phyloP scores from a whole-genome alignment of 2,797 vertebrate species.

The Sciaenops ocellatus region DNA sequence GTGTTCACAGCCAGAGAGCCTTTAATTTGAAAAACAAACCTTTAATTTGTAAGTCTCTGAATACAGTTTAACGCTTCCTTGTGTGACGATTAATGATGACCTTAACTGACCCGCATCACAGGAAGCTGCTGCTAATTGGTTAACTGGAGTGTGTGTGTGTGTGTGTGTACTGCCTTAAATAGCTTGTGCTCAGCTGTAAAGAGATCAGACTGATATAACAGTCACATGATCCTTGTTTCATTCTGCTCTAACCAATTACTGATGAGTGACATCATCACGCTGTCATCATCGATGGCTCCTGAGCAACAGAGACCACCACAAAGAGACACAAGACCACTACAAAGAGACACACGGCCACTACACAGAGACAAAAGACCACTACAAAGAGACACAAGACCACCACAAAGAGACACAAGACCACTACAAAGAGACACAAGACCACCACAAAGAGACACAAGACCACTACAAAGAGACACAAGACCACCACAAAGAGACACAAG shows the following conservation, averaged over 20 bases:
- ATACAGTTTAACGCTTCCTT: too few relatives aligned
- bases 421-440: background rate
- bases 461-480: too few relatives aligned
- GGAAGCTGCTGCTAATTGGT: background rate
- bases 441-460: background rate
- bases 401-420: background rate
- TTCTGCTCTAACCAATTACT: too few relatives aligned
- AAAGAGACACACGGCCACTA: too few relatives aligned
- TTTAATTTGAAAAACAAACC: too few relatives aligned
- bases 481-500: too few relatives aligned
- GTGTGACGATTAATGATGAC: background rate
- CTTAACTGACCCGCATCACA: background rate
- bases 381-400: background rate
- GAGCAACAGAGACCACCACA: too few relatives aligned
- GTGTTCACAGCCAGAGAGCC: too few relatives aligned
- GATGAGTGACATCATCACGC: too few relatives aligned
- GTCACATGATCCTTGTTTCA: background rate
- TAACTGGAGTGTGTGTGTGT: background rate
- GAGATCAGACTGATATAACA: conserved; percentile 51
- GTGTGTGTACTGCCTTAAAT: conserved; percentile 24
- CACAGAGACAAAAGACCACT: background rate
- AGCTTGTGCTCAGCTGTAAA: conserved; percentile 42
- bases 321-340: background rate
- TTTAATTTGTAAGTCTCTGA: too few relatives aligned
- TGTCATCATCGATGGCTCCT: too few relatives aligned